Evolutionary conservation across 2,888 invertebrate genomes (phyloP), one percentile per base, ranked within the genome.

Genomic region (Ophion costatus): DNA sequence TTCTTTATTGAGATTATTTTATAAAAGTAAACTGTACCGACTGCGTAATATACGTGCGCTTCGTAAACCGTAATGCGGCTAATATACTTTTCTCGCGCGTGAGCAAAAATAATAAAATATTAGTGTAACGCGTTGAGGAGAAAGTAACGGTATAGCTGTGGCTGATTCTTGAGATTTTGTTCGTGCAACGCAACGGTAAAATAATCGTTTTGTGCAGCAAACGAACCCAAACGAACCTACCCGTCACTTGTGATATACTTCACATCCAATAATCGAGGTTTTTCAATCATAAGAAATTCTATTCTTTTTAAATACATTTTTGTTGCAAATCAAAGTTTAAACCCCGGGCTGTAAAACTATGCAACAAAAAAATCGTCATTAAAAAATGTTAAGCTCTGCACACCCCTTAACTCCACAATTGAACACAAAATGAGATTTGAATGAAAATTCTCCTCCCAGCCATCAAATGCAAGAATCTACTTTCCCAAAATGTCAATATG

Each of bases 121-220:
- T 14, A 67, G 67, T 67, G 14, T 11, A 45, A 22, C 67, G 42
- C 42, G 67, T 17, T 17, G 17, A 24, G 51, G 69, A 69, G 45
- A 69, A 69, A 69, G 69, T 69, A 45, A 67, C 45, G 67, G 45
- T 67, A 14, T 14, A 22, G 22, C 22, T 42, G 45, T 22, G 45
- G 11, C 22, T 67, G 20, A 22, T 67, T 67, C 45, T 45, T 14
- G 45, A 67, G 42, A 67, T 69, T 69, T 42, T 45, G 45, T 22
- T 22, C 45, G 24, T 24, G 22, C 11, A 45, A 69, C 38, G 67
- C 9, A 24, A 69, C 14, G 7, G 11, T 14, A 69, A 45, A 45
- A 69, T 66, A 38, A 66, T 38, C 38, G 33, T 64, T 38, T 66
- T 4, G 64, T 64, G 4, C n/a, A 38, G 33, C 9, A 66, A 51